phyloP scores from a whole-genome alignment of 92 coral and sea anemone genomes.

The Heliopora coerulea region DNA sequence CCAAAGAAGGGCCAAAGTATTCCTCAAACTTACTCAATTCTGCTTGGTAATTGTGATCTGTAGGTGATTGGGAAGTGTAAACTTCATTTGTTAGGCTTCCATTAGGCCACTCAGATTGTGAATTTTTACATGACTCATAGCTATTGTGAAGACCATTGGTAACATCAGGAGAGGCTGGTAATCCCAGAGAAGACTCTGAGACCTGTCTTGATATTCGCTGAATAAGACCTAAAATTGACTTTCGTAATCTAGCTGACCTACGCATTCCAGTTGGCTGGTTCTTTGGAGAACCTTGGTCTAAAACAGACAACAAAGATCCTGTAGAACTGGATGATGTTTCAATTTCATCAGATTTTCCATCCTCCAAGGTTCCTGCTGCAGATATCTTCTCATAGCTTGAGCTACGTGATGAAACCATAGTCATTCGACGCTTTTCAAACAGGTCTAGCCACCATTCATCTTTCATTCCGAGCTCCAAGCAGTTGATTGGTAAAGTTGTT shows the following conservation, averaged over 20 bases:
- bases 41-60: not conserved
- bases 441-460: slow-evolving; percentile 97
- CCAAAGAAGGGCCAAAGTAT: slow-evolving; percentile 90
- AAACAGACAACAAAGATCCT: slow-evolving; percentile 3
- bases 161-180: not conserved
- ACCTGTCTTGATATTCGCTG: slow-evolving; percentile 6
- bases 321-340: slow-evolving; percentile 19
- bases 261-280: not conserved
- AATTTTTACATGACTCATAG: not conserved
- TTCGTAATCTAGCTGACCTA: not conserved
- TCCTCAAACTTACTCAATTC: slow-evolving; percentile 78
- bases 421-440: slow-evolving; percentile 68
- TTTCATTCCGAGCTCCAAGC: slow-evolving; percentile 85
- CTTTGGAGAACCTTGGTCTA: not conserved
- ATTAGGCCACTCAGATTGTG: not conserved
- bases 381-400: not conserved
- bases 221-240: not conserved
- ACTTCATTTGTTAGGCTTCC: not conserved
- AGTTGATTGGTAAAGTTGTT: slow-evolving; percentile 71
- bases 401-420: not conserved
- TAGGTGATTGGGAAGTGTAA: not conserved
- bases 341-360: slow-evolving; percentile 5
- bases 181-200: not conserved
- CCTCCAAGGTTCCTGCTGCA: not conserved
- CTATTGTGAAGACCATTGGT: not conserved